These are phyloP conservation scores for Lates japonicus DNA, from an alignment of 2,797 vertebrate species.

Conservation along the genomic window DNA sequence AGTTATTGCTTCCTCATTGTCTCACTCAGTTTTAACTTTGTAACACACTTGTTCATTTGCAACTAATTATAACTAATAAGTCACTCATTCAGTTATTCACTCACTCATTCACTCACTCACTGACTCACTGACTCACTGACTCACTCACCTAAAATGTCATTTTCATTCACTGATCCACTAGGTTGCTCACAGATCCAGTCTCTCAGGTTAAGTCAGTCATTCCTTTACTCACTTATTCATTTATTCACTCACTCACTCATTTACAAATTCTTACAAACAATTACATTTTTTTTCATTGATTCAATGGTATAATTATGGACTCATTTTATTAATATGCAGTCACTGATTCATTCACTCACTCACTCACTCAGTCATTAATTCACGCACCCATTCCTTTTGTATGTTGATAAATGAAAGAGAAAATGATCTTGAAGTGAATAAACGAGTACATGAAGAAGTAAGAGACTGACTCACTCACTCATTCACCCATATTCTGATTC, in stretches of 20 bases:
- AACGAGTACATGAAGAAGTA: rapidly evolving
- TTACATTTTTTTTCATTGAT: background rate
- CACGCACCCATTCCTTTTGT: background rate
- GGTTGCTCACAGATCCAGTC: no score
- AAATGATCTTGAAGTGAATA: background rate
- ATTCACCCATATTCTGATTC: no score
- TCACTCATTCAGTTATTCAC: background rate
- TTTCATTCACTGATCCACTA: no score
- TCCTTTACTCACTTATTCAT: no score
- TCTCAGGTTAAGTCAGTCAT: no score
- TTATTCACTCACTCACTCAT: no score
- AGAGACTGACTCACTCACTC: background rate
- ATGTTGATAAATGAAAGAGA: no score
- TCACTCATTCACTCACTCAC: background rate
- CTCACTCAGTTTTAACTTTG: background rate
- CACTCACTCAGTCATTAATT: background rate
- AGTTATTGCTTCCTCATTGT: background rate
- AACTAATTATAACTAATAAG: background rate
- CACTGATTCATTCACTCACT: background rate
- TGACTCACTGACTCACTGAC: no score
- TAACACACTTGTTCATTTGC: background rate
- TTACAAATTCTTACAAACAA: background rate
- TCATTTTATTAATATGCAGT: background rate
- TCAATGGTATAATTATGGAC: background rate
- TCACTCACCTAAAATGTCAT: no score